Evolutionary conservation across 2,888 invertebrate species (phyloP).

Genomic region (Xanthia icteritia): DNA sequence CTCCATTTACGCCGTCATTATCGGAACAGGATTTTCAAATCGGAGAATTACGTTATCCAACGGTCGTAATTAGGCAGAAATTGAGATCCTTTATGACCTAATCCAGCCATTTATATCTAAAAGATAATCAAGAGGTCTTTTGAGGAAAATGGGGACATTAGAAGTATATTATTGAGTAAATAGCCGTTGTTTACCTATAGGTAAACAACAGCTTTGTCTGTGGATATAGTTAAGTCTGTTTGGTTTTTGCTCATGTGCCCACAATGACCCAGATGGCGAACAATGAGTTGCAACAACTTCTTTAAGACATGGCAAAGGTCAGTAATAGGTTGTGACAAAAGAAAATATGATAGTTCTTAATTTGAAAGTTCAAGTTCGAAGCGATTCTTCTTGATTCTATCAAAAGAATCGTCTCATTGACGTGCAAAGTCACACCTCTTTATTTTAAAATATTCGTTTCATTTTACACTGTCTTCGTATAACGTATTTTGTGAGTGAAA

Average conservation of each 20-base stretch:
- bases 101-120: slow-evolving; percentile 45
- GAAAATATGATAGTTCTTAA: not conserved
- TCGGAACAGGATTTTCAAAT: slow-evolving; percentile 49
- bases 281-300: not conserved
- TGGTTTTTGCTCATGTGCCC: not conserved
- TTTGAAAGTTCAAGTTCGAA: not conserved
- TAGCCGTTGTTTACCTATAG: not conserved
- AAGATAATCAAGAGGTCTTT: slow-evolving; percentile 48
- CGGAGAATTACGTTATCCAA: slow-evolving; percentile 30
- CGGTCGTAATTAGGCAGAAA: slow-evolving; percentile 44
- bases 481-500: slow-evolving; percentile 12
- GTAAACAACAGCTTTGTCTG: not conserved
- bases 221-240: not conserved
- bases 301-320: not conserved
- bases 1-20: slow-evolving; percentile 39
- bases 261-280: not conserved
- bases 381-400: not conserved
- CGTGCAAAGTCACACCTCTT: not conserved
- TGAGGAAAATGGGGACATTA: slow-evolving; percentile 25
- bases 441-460: not conserved
- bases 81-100: slow-evolving; percentile 51
- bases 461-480: slow-evolving; percentile 2
- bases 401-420: not conserved
- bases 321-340: no score
- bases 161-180: slow-evolving; percentile 22